Conservation (phyloP, 2,797 vertebrate genomes). For the Tauraco hartlaubi region DNA sequence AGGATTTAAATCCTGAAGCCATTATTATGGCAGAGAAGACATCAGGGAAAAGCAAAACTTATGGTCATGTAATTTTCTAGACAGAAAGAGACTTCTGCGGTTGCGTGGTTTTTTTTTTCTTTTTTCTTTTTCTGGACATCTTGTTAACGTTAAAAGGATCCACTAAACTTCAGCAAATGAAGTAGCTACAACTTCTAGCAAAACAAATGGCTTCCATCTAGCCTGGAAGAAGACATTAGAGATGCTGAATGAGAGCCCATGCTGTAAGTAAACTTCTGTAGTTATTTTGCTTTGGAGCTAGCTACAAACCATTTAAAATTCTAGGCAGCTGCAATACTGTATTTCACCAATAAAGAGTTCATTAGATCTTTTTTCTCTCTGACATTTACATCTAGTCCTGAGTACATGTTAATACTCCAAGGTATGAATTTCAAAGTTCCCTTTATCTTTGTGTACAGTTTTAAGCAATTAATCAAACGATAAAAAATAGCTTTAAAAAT, state of each 20-base stretch:
- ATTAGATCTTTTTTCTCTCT: slow-evolving; percentile 72
- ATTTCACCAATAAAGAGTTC: slow-evolving; percentile 74
- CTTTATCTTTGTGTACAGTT: slow-evolving; percentile 75
- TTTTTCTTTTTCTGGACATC: background rate
- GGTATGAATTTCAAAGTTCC: slow-evolving; percentile 78
- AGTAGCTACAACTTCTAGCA: background rate
- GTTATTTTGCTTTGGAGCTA: slow-evolving; percentile 55
- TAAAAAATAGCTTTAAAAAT: slow-evolving; percentile 66
- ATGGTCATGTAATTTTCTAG: slow-evolving; percentile 69
- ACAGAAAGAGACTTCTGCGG: slow-evolving; percentile 26
- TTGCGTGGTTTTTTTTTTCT: background rate
- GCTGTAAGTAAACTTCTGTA: slow-evolving; percentile 42
- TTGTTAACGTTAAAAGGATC: slow-evolving; percentile 35
- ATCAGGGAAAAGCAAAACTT: slow-evolving; percentile 78
- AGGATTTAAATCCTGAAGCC: slow-evolving; percentile 82
- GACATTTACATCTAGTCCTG: slow-evolving; percentile 72
- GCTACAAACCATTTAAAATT: slow-evolving; percentile 64
- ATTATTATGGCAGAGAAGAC: slow-evolving; percentile 77
- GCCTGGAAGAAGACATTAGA: slow-evolving; percentile 17
- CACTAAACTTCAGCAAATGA: background rate
- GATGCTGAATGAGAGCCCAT: background rate
- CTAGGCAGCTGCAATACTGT: slow-evolving; percentile 62
- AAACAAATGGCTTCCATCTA: slow-evolving; percentile 16
- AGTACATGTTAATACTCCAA: slow-evolving; percentile 73
- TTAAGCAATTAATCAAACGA: slow-evolving; percentile 74